These are phyloP conservation scores for Pheosia gnoma DNA, from an alignment of 2,888 invertebrate species.

Conservation along the genomic window DNA sequence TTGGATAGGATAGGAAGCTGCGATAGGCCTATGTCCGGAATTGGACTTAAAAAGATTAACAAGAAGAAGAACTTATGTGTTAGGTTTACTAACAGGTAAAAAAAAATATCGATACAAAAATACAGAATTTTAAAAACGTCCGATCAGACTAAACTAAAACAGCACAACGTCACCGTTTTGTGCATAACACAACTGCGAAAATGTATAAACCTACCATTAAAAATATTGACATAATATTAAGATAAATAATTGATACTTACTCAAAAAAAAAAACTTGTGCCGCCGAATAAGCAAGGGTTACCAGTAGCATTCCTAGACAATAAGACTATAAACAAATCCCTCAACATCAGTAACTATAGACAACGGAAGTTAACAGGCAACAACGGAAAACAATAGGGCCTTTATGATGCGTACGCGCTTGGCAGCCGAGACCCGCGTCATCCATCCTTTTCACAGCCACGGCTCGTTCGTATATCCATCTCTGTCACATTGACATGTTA, in stretches of 20 bases:
- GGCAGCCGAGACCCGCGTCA: conserved; percentile 46
- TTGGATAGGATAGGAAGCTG: too few relatives aligned
- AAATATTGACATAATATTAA: neutral
- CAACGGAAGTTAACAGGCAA: conserved; percentile 58
- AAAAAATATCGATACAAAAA: too few relatives aligned
- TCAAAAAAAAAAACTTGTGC: neutral
- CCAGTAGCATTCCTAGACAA: conserved; percentile 51
- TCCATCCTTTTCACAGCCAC: conserved; percentile 40
- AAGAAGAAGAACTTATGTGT: too few relatives aligned
- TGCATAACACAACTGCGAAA: too few relatives aligned
- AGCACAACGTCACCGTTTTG: too few relatives aligned
- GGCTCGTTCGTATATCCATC: conserved; percentile 43
- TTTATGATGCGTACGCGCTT: conserved; percentile 57
- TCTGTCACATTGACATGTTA: conserved; percentile 67
- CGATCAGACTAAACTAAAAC: too few relatives aligned
- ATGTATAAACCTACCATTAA: neutral
- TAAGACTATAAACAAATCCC: conserved; percentile 47
- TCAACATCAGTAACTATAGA: conserved; percentile 50
- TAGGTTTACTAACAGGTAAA: too few relatives aligned
- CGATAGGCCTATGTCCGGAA: too few relatives aligned
- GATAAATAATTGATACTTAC: too few relatives aligned
- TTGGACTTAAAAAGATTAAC: too few relatives aligned
- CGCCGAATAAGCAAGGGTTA: conserved; percentile 12
- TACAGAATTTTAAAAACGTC: too few relatives aligned
- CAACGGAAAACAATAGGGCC: conserved; percentile 59